Evolutionary conservation across 2,113 vertebrate genomes (phyloP).

Genomic region (Opisthocomus hoazin): DNA sequence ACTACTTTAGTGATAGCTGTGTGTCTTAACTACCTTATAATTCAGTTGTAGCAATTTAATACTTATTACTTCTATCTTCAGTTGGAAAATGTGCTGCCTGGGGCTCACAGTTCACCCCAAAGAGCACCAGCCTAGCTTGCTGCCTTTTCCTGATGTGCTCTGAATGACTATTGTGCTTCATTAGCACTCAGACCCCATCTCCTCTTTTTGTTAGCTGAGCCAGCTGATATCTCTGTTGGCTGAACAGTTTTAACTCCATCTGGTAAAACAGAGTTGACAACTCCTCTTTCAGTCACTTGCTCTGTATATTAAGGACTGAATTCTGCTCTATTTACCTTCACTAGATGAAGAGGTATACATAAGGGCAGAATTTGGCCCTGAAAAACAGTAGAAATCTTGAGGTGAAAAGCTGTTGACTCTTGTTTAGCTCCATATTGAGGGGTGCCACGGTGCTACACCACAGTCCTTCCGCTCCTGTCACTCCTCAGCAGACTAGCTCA

Average conservation of each 20-base stretch:
- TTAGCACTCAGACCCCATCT: not conserved
- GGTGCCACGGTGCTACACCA: not conserved
- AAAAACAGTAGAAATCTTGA: not conserved
- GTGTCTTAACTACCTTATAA: not conserved
- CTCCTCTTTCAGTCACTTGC: not conserved
- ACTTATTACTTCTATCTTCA: not conserved
- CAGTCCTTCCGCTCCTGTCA: not conserved
- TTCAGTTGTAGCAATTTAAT: not conserved
- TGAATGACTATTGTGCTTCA: not conserved
- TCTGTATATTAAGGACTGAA: not conserved
- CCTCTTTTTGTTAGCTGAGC: not conserved
- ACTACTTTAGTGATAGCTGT: not conserved
- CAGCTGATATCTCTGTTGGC: not conserved
- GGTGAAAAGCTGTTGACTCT: not conserved
- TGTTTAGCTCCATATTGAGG: not conserved
- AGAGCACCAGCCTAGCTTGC: not conserved
- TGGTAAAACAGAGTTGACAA: conserved; percentile 16
- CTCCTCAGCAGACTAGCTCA: not conserved
- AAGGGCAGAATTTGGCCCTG: not conserved
- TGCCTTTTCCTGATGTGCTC: not conserved
- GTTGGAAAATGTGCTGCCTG: conserved; percentile 12
- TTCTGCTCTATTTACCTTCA: not conserved
- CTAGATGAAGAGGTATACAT: not conserved
- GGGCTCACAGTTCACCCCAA: not conserved
- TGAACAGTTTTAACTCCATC: not conserved